A percentile compares a stretch with the other conserved stretches of the same genome.
phyloP scores from a whole-genome alignment of 2,888 invertebrate species.

The Machimus atricapillus region DNA sequence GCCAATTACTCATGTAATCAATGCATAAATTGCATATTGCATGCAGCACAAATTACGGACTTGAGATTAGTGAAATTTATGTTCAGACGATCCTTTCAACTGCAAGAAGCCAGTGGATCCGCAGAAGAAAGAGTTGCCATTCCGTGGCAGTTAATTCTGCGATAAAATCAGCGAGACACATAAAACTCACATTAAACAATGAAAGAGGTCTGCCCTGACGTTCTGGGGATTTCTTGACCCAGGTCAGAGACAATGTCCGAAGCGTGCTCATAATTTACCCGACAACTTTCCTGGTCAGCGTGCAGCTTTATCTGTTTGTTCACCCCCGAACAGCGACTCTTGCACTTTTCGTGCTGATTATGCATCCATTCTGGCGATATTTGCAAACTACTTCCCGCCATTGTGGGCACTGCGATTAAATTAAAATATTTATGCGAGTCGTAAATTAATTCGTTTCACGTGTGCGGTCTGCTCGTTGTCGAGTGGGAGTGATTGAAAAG shows the following conservation, averaged over 20 bases:
- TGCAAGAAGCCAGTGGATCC: slow-evolving; percentile 31
- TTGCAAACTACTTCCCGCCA: slow-evolving; percentile 22
- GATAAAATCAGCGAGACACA: slow-evolving; percentile 47
- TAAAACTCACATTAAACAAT: slow-evolving; percentile 46
- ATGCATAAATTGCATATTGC: slow-evolving; percentile 45
- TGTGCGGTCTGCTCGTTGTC: background rate
- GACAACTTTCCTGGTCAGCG: slow-evolving; percentile 35
- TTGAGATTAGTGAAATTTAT: slow-evolving; percentile 46
- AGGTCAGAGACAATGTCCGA: slow-evolving; percentile 43
- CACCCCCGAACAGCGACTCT: slow-evolving; percentile 14
- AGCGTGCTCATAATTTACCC: slow-evolving; percentile 44
- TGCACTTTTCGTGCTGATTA: slow-evolving; percentile 31
- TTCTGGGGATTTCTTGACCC: slow-evolving; percentile 44
- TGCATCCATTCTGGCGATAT: background rate
- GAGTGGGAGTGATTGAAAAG: background rate
- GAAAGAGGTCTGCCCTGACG: slow-evolving; percentile 40
- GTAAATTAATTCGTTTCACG: background rate
- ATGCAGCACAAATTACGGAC: slow-evolving; percentile 45
- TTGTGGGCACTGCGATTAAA: slow-evolving; percentile 1
- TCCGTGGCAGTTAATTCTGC: slow-evolving; percentile 45
- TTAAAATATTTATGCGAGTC: slow-evolving; percentile 1
- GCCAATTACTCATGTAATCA: slow-evolving; percentile 46
- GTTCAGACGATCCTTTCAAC: slow-evolving; percentile 42
- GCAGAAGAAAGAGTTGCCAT: slow-evolving; percentile 36
- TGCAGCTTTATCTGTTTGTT: slow-evolving; percentile 31